These are phyloP conservation scores for Ashinkailepas kermadecensis DNA, from an alignment of 2,888 invertebrate genomes.

Conservation along the genomic window DNA sequence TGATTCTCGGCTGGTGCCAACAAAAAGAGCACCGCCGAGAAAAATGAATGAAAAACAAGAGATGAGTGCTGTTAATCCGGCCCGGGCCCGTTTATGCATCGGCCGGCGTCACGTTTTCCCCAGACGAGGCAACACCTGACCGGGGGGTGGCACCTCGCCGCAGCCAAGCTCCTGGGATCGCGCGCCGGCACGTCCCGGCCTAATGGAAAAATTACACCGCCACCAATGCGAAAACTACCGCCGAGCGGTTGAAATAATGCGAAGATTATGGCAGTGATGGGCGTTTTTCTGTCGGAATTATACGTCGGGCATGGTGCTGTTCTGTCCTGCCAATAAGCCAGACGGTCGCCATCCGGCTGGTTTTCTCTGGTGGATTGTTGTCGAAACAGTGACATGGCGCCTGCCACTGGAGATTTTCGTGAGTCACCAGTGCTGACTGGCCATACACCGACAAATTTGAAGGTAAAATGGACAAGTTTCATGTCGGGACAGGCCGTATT, in stretches of 20 bases:
- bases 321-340: no score
- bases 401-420: no score
- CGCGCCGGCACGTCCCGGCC: not conserved
- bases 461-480: no score
- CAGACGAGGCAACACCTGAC: not conserved
- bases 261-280: not conserved
- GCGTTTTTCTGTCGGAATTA: no score
- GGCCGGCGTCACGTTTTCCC: not conserved
- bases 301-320: no score
- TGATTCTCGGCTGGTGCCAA: not conserved
- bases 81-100: not conserved
- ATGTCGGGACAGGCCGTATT: no score
- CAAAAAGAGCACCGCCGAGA: not conserved
- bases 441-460: no score
- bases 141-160: not conserved
- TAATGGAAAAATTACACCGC: constrained; percentile 11
- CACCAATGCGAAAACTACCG: not conserved
- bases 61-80: not conserved
- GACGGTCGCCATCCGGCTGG: no score
- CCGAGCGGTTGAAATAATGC: not conserved
- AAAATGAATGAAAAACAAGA: constrained; percentile 13
- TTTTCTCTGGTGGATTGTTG: no score
- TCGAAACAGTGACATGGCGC: no score
- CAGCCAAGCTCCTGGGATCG: not conserved
- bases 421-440: no score